A percentile compares a stretch with the other conserved stretches of the same genome.
Conservation (phyloP, 2,888 invertebrate species). For the Drosophila colorata region DNA sequence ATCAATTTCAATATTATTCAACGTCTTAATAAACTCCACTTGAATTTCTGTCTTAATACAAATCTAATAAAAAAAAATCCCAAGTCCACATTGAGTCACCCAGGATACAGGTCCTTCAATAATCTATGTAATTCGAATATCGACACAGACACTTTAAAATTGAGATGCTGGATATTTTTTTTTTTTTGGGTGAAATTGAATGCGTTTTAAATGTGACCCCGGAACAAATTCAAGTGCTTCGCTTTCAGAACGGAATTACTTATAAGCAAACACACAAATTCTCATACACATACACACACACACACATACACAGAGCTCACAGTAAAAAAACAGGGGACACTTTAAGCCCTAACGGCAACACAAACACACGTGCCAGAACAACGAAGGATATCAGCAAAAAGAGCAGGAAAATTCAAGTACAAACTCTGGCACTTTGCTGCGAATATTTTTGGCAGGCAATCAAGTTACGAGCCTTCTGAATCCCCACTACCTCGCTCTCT, state of each 20-base stretch:
- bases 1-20: too few species aligned
- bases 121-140: background rate
- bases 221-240: slow-evolving; percentile 36
- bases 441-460: slow-evolving; percentile 38
- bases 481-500: background rate
- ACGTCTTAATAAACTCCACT: background rate
- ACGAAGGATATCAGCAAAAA: slow-evolving; percentile 28
- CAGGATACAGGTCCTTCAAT: background rate
- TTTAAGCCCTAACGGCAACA: slow-evolving; percentile 47
- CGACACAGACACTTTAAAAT: slow-evolving; percentile 11
- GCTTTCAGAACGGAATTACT: slow-evolving; percentile 37
- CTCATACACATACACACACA: slow-evolving; percentile 1
- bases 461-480: slow-evolving; percentile 20
- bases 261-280: slow-evolving; percentile 25
- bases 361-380: slow-evolving; percentile 55
- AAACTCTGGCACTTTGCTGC: slow-evolving; percentile 7
- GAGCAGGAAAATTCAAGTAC: slow-evolving; percentile 22
- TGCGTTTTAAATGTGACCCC: slow-evolving; percentile 27
- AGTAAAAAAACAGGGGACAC: slow-evolving; percentile 7
- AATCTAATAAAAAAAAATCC: slow-evolving; percentile 9
- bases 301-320: slow-evolving; percentile 2
- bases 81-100: background rate
- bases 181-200: slow-evolving; percentile 18
- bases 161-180: slow-evolving; percentile 8
- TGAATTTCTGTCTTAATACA: background rate